A percentile compares a stretch with the other conserved stretches of the same genome.
Conservation (phyloP, 2,113 vertebrate genomes). For the Ailuropoda melanoleuca region DNA sequence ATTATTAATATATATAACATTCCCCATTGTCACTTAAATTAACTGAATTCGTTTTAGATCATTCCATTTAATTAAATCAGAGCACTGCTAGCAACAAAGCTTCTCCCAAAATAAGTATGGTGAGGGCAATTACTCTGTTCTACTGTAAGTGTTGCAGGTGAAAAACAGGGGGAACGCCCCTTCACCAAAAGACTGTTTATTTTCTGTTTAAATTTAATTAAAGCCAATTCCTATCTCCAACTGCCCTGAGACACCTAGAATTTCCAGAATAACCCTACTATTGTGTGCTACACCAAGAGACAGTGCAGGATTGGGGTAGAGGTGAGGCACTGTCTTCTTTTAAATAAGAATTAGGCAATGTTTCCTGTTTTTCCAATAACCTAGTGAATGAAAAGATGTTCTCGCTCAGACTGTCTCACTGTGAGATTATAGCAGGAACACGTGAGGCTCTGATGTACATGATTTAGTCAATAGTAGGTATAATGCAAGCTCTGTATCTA, state of each 20-base stretch:
- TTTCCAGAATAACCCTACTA: conserved; percentile 10
- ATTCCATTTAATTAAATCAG: conserved; percentile 46
- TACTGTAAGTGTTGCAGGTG: neutral
- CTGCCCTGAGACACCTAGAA: neutral
- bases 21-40: neutral
- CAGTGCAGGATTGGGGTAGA: neutral
- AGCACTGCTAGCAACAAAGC: neutral
- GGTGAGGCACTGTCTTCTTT: neutral
- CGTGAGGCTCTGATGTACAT: neutral
- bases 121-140: neutral
- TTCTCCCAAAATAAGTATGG: neutral
- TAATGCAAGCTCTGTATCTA: neutral
- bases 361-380: neutral
- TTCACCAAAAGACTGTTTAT: neutral
- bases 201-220: conserved; percentile 50
- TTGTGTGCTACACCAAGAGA: neutral
- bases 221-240: conserved; percentile 18
- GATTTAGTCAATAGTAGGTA: neutral
- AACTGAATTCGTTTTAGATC: neutral
- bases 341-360: neutral
- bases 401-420: neutral
- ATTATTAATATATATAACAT: conserved; percentile 1
- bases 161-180: neutral
- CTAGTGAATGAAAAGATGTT: neutral
- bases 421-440: neutral